These are phyloP conservation scores for Drosophila murphyi DNA, from an alignment of 1,140 invertebrate species.

Conservation along the genomic window DNA sequence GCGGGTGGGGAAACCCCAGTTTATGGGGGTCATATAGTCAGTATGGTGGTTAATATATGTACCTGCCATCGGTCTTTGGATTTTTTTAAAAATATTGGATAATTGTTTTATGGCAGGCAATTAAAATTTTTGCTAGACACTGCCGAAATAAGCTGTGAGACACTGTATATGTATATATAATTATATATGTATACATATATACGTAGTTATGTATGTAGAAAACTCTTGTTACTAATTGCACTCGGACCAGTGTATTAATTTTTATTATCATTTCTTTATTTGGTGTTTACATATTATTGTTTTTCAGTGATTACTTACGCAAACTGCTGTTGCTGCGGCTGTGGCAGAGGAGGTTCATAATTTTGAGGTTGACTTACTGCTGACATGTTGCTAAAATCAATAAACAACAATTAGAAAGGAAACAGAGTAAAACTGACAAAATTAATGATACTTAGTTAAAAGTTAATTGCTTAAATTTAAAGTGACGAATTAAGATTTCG, in stretches of 20 bases:
- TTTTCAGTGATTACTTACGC: conserved; percentile 67
- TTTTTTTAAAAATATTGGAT: too few relatives aligned
- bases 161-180: too few relatives aligned
- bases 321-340: conserved; percentile 66
- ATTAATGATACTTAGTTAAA: not conserved
- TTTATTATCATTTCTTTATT: conserved; percentile 17
- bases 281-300: conserved; percentile 41
- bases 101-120: too few relatives aligned
- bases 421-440: not conserved
- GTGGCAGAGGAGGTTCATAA: conserved; percentile 35
- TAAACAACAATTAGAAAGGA: conserved; percentile 6
- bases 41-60: too few relatives aligned
- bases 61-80: too few relatives aligned
- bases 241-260: not conserved
- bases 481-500: not conserved
- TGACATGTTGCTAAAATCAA: conserved; percentile 57
- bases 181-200: not conserved
- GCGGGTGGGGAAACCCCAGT: too few relatives aligned
- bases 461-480: not conserved
- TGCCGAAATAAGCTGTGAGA: too few relatives aligned
- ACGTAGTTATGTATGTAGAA: not conserved
- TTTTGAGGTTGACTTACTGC: conserved; percentile 13
- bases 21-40: too few relatives aligned
- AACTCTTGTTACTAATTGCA: not conserved
- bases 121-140: too few relatives aligned